Evolutionary conservation across 2,888 invertebrate species (phyloP), one percentile per base, ranked within the genome.

Genomic region (Rotaria magnacalcarata): DNA sequence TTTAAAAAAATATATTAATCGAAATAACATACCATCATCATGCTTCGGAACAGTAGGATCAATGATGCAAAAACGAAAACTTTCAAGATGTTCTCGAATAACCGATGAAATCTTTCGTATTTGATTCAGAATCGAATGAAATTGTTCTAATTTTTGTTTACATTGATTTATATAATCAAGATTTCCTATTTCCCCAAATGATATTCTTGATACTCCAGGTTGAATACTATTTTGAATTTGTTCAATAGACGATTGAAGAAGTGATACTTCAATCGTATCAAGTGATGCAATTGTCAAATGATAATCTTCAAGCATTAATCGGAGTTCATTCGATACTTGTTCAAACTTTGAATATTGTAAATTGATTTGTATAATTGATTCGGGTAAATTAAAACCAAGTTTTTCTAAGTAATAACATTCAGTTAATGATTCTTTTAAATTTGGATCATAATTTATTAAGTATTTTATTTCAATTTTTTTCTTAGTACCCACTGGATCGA

Each of bases 401-500:
- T 41, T 80, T 80, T 43, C 47, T 47, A 80, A 47, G 47, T 80
- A 24, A 21, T 47, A 43, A 11, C 24, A 47, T 80, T 80, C 75
- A 24, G n/a, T 80, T n/a, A 80, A 80, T 5, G 75, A 80, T 47
- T 80, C 43, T 80, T 47, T 80, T 10, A 80, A 80, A 11, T 80
- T n/a, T 24, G 75, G 4, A 80, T 47, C 10, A 47, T 80, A 80
- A 47, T 47, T 47, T 24, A 80, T 47, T 24, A 80, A 80, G 47
- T 80, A 80, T 80, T 80, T 80, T 19, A 80, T 43, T 80, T 80
- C 75, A 80, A 80, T 47, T 80, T 80, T 80, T 43, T 80, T 41
- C 47, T 47, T 47, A 24, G 43, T 80, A 43, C 47, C 47, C 7
- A 47, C 24, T n/a, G 75, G 43, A 80, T 80, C 75, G 4, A 43